phyloP scores from a whole-genome alignment of 2,797 vertebrate genomes.

The Etheostoma nigrum region DNA sequence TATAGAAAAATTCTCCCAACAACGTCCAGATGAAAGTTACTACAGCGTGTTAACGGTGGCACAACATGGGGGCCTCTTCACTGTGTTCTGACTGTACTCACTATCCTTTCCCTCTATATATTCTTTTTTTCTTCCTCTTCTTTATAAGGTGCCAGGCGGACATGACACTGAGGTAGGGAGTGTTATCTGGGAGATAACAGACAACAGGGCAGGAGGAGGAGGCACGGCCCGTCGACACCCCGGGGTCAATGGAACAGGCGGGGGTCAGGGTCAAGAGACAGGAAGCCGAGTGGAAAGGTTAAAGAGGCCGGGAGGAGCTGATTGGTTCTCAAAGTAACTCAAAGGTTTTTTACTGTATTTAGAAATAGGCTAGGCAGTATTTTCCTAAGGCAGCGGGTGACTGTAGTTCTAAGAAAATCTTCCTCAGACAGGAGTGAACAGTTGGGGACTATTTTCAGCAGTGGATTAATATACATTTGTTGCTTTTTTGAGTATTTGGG shows the following conservation, averaged over 20 bases:
- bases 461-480: slow-evolving; percentile 1
- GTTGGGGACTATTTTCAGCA: background rate
- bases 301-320: background rate
- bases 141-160: slow-evolving; percentile 59
- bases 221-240: slow-evolving; percentile 51
- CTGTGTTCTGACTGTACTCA: slow-evolving; percentile 52
- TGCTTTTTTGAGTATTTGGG: background rate
- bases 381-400: background rate
- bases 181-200: slow-evolving; percentile 50
- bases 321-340: background rate
- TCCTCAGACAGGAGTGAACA: background rate
- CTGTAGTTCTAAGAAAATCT: background rate
- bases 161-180: slow-evolving; percentile 38
- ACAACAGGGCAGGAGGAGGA: slow-evolving; percentile 26
- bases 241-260: background rate
- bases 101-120: slow-evolving; percentile 50
- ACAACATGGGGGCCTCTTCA: slow-evolving; percentile 16
- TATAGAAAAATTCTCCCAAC: background rate
- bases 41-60: background rate
- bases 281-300: slow-evolving; percentile 23
- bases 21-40: background rate
- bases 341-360: too few relatives aligned
- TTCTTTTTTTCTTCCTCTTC: slow-evolving; percentile 22
- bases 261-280: slow-evolving; percentile 16
- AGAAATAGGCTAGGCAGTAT: too few relatives aligned